Evolutionary conservation across 2,888 invertebrate species (phyloP), one percentile per base, ranked within the genome.

Genomic region (Trypoxylon attenuatum): DNA sequence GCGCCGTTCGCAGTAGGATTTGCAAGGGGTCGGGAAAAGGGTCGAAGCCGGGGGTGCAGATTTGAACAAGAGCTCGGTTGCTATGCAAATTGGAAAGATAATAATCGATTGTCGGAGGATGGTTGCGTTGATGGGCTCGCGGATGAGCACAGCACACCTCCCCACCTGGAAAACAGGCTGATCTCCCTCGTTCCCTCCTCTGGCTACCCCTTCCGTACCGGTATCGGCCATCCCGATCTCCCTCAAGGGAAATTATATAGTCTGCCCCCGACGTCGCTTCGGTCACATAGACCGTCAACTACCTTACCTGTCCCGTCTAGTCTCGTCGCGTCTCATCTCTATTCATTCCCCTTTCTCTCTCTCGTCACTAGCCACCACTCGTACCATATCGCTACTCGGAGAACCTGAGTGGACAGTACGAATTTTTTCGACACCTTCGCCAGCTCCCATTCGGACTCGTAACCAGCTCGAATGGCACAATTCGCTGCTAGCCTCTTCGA

Each of bases 191-290:
- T 47, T 39, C 61, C 57, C 41, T 47, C 43, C 43, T 74, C 57
- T 66, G 62, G 65, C 57, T 70, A 67, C 67, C 69, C 70, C 70
- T 76, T 66, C 56, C 58, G 64, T 46, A 74, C 71, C 67, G 61
- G 73, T 79, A 78, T 80, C 79, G 73, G 73, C 80, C 75, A 76
- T 76, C 69, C 73, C 84, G 86, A 86, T 87, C 82, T 87, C 86
- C 86, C 87, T 86, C 87, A 86, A 85, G 87, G 87, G 87, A 87
- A 86, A 87, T 87, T 87, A 87, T 85, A 82, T 78, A 82, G 81
- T 81, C 80, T 78, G 78, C 80, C 79, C 80, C 72, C 80, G 69
- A 75, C 79, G 75, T 75, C 71, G 56, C 68, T 69, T 55, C 64
- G 68, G 65, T 65, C 76, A 76, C 71, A 76, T 73, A 73, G 76